Evolutionary conservation across 2,113 vertebrate genomes (phyloP).

Genomic region (Scopus umbretta): DNA sequence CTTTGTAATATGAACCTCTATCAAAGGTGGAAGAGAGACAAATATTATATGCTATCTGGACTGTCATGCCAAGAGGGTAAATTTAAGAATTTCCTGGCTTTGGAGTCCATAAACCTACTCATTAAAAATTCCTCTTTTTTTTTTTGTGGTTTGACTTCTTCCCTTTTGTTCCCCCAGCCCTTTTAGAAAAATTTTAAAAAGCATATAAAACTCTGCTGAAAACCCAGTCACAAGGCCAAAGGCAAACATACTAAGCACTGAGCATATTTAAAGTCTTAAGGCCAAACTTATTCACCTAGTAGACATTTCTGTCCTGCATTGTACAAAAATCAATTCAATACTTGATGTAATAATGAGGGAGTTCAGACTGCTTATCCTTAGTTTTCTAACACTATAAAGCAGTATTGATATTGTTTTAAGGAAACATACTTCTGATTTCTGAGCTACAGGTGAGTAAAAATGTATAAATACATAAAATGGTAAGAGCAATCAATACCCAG

Average conservation of each 20-base stretch:
- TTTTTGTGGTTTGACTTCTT: not conserved
- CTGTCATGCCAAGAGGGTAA: not conserved
- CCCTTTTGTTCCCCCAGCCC: not conserved
- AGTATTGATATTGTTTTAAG: not conserved
- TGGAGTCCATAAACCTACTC: not conserved
- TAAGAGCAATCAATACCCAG: not conserved
- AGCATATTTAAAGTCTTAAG: not conserved
- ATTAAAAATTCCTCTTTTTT: not conserved
- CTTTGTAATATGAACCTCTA: slow-evolving; percentile 20
- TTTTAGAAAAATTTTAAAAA: not conserved
- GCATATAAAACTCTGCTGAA: not conserved
- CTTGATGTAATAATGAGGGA: not conserved
- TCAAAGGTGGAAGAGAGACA: slow-evolving; percentile 4
- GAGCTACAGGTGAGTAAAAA: not conserved
- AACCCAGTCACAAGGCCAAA: not conserved
- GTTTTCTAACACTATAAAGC: not conserved
- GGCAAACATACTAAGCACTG: not conserved
- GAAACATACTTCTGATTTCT: not conserved
- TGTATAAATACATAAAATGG: not conserved
- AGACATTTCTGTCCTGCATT: not conserved
- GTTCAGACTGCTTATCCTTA: not conserved
- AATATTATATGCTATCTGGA: slow-evolving; percentile 18
- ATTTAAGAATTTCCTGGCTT: slow-evolving; percentile 31
- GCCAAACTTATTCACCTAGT: not conserved
- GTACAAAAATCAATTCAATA: not conserved